Percentiles rank a stretch among this genome's conserved stretches.
phyloP scores from a whole-genome alignment of 2,888 invertebrate species.

The Hipparchia sbordonii region DNA sequence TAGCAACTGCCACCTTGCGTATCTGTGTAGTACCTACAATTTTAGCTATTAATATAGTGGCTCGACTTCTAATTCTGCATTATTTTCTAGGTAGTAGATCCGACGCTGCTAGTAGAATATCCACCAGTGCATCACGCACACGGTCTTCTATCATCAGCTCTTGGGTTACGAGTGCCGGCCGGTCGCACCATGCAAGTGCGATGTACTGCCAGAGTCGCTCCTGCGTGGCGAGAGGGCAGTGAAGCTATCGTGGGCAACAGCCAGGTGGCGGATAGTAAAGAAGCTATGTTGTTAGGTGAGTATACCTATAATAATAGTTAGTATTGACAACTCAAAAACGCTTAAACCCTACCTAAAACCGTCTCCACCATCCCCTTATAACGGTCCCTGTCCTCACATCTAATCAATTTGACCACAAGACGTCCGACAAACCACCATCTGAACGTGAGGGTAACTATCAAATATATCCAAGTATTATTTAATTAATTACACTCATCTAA shows the following conservation, averaged over 20 bases:
- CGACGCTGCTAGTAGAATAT: constrained; percentile 67
- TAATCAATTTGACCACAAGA: no score
- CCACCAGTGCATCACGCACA: constrained; percentile 71
- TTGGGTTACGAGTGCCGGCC: constrained; percentile 70
- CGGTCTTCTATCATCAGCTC: constrained; percentile 68
- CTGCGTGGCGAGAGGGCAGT: constrained; percentile 76
- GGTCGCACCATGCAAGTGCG: constrained; percentile 74
- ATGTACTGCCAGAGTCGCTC: constrained; percentile 73
- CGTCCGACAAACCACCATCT: no score
- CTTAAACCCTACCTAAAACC: no score
- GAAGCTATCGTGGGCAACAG: constrained; percentile 76
- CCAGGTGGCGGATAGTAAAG: constrained; percentile 75
- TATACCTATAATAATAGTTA: not conserved
- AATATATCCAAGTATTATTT: no score
- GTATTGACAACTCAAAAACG: no score
- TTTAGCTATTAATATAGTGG: not conserved
- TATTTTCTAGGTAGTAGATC: constrained; percentile 63
- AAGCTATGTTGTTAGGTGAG: constrained; percentile 76
- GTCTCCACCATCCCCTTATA: no score
- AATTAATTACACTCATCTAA: no score
- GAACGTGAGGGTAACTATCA: no score
- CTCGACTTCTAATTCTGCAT: no score
- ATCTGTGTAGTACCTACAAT: no score
- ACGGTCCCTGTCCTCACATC: no score
- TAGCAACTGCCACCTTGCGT: no score